Base-by-base conservation (phyloP, 2,888 invertebrate species). In the Drosophila differens region DNA sequence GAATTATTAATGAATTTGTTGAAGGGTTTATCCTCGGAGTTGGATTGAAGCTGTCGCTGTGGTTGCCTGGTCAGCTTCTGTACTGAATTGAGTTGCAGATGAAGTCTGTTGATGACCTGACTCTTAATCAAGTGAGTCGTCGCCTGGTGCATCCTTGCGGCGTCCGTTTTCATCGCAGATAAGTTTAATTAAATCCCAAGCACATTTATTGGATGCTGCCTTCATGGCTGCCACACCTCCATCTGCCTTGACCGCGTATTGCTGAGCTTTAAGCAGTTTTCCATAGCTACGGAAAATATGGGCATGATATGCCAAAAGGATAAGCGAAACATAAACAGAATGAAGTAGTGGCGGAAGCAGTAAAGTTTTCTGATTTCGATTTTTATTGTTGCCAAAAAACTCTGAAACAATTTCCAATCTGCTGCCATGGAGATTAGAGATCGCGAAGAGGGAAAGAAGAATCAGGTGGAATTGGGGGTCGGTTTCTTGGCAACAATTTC, bases 1-100 rank as follows among this genome's bases (percentile, higher is more conserved):
- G 92, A 92, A 92, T 92, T 92, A 92, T 91, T 92, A 91, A 92
- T 92, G 91, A 91, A 85, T 74, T 70, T 76, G 77, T 68, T 79
- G 84, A 86, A 84, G 86, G 70, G 70, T 52, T 55, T 33, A 28
- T 32, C 25, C 32, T 41, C 25, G 25, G 16, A 5, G 30, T 16
- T 30, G 28, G n/a, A n/a, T 30, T 41, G 14, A 30, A 41, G 58
- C 58, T 19, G n/a, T 10, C 4, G 32, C 53, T 65, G 47, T 33
- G 39, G 16, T n/a, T 47, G 39, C 55, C 37, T 54, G 49, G 49
- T 52, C 22, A 28, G 57, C 32, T 6, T 44, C 22, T 44, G 32
- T 41, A 32, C 62, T 39, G 33, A 33, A 22, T 4, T 35, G 12
- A 39, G n/a, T n/a, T 30, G n/a, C 47, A 71, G 54, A 51, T 71